These are phyloP conservation scores for Onychostruthus taczanowskii DNA, from an alignment of 2,113 vertebrate species.

Conservation along the genomic window DNA sequence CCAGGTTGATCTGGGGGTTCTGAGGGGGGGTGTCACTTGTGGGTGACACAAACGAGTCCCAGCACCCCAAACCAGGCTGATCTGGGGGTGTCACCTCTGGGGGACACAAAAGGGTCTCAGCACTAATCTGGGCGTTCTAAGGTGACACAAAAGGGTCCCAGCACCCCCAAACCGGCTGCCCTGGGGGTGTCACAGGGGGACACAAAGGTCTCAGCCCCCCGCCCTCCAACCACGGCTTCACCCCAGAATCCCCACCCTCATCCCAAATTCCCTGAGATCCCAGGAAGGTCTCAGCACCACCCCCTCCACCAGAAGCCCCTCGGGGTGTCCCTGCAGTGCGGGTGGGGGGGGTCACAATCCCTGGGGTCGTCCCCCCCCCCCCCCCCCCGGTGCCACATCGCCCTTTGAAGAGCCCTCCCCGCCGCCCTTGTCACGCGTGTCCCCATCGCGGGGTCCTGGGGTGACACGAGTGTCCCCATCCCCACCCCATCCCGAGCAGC, in stretches of 20 bases:
- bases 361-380: background rate
- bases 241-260: fast-evolving
- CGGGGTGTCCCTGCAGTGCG: background rate
- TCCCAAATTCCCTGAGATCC: background rate
- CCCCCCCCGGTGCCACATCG: background rate
- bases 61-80: background rate
- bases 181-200: background rate
- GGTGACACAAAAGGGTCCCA: background rate
- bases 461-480: background rate
- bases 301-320: too few relatives aligned
- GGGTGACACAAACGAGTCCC: background rate
- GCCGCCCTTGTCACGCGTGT: background rate
- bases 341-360: background rate
- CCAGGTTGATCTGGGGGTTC: fast-evolving
- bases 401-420: background rate
- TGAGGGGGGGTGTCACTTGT: background rate
- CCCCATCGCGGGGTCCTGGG: background rate
- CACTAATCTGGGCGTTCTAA: too few relatives aligned
- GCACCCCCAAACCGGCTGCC: too few relatives aligned
- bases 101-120: background rate
- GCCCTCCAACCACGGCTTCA: fast-evolving
- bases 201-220: background rate
- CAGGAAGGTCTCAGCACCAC: background rate
- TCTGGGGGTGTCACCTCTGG: too few relatives aligned
- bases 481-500: background rate